A percentile compares a stretch with the other conserved stretches of the same genome.
These are phyloP conservation scores for Xestia xanthographa DNA, from an alignment of 2,888 invertebrate species.

Conservation along the genomic window DNA sequence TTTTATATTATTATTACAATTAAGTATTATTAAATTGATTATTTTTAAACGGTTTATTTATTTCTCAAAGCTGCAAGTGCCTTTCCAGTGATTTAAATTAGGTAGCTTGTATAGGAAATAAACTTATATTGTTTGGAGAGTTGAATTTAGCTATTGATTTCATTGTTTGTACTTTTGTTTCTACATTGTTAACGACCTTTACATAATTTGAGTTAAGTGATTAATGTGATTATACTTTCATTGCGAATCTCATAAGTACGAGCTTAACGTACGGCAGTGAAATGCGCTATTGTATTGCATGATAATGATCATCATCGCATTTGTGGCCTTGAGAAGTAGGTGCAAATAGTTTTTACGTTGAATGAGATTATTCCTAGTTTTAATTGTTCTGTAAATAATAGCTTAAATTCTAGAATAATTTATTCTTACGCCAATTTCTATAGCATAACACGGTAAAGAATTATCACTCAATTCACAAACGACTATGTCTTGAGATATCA, in stretches of 20 bases:
- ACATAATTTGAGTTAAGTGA: slow-evolving; percentile 54
- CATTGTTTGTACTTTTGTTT: slow-evolving; percentile 32
- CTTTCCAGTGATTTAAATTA: slow-evolving; percentile 69
- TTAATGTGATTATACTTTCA: slow-evolving; percentile 61
- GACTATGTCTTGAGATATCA: slow-evolving; percentile 45
- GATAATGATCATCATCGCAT: slow-evolving; percentile 61
- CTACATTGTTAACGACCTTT: slow-evolving; percentile 33
- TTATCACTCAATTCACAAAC: slow-evolving; percentile 64
- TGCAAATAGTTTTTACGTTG: slow-evolving; percentile 80
- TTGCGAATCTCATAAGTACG: slow-evolving; percentile 77
- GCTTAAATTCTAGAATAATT: slow-evolving; percentile 80
- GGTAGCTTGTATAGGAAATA: slow-evolving; percentile 63
- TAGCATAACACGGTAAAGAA: slow-evolving; percentile 73
- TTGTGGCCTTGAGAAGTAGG: slow-evolving; percentile 83
- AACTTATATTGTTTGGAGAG: slow-evolving; percentile 21
- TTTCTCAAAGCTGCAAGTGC: slow-evolving; percentile 85
- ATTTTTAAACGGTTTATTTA: slow-evolving; percentile 77
- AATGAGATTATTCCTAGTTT: slow-evolving; percentile 88
- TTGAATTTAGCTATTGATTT: slow-evolving; percentile 31
- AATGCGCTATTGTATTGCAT: slow-evolving; percentile 44
- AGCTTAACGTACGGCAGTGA: slow-evolving; percentile 59
- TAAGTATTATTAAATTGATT: slow-evolving; percentile 82
- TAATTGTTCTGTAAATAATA: slow-evolving; percentile 87
- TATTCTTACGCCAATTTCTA: slow-evolving; percentile 80
- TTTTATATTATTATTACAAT: slow-evolving; percentile 86